phyloP scores from a whole-genome alignment of 2,113 vertebrate genomes.

The Falco punctatus region DNA sequence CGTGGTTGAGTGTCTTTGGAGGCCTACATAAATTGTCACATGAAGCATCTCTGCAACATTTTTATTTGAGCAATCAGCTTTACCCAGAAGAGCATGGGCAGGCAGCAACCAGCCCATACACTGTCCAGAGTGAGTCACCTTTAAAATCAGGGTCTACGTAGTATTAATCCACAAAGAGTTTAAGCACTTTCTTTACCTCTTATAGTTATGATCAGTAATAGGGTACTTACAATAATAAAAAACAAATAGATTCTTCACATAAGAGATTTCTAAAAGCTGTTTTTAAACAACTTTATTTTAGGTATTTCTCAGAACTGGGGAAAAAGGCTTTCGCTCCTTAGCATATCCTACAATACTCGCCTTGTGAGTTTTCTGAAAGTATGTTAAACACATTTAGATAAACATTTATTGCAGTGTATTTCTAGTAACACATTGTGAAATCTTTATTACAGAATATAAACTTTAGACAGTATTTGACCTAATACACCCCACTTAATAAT shows the following conservation, averaged over 20 bases:
- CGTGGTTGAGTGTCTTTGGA: neutral
- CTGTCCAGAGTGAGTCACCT: neutral
- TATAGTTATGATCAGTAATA: neutral
- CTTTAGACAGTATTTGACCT: neutral
- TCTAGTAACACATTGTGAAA: neutral
- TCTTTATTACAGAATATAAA: neutral
- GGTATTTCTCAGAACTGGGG: neutral
- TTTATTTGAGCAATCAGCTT: neutral
- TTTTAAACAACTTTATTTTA: neutral
- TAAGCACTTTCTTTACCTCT: neutral
- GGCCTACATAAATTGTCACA: neutral
- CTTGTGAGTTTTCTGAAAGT: neutral
- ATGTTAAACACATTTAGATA: neutral
- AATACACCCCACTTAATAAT: neutral
- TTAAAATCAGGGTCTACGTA: neutral
- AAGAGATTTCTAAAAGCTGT: neutral
- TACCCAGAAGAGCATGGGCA: neutral
- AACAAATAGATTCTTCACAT: neutral
- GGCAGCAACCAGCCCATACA: neutral
- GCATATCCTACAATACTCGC: neutral
- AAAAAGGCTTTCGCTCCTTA: neutral
- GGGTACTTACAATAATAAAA: neutral
- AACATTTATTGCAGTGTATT: neutral
- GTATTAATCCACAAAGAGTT: neutral
- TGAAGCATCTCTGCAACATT: neutral